phyloP scores from a whole-genome alignment of 30 jellyfish, hydroid and myxozoan genomes.

The Calvadosia cruxmelitensis region DNA sequence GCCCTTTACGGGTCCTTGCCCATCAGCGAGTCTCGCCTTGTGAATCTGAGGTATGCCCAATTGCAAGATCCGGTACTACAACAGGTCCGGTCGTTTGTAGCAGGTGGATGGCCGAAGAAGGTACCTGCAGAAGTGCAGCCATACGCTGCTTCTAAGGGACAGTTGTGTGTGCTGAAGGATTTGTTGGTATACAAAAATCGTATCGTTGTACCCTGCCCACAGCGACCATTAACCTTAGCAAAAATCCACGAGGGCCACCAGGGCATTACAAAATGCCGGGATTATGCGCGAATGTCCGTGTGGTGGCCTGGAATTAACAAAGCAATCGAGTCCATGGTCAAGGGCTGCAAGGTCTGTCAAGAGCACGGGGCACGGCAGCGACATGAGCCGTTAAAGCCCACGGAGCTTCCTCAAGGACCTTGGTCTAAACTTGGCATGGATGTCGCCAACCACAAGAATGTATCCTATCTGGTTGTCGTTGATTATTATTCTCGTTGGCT shows the following conservation, averaged over 20 bases:
- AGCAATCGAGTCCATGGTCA: slow-evolving; percentile 21
- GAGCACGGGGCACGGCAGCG: slow-evolving; percentile 10
- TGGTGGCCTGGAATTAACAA: slow-evolving; percentile 51
- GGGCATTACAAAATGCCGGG: slow-evolving; percentile 33
- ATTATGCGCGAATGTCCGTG: slow-evolving; percentile 11
- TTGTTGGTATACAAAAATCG: slow-evolving; percentile 9
- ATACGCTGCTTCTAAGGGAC: slow-evolving; percentile 6
- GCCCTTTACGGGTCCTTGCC: no score
- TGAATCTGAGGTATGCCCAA: no score
- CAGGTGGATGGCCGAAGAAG: no score
- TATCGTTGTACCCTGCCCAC: slow-evolving; percentile 20
- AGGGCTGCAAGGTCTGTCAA: slow-evolving; percentile 19
- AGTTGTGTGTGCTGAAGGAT: slow-evolving; percentile 12
- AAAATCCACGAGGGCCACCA: slow-evolving; percentile 39
- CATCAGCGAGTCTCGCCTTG: no score
- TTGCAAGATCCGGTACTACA: no score
- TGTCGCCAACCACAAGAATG: slow-evolving; percentile 18
- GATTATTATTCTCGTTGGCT: slow-evolving; percentile 18
- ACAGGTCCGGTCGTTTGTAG: no score
- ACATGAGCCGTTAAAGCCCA: slow-evolving; percentile 14
- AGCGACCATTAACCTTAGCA: slow-evolving; percentile 17
- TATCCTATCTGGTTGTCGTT: slow-evolving; percentile 9
- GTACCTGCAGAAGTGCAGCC: no score
- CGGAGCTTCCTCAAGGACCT: slow-evolving; percentile 30
- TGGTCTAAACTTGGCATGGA: slow-evolving; percentile 36